Evolutionary conservation across 2,113 vertebrate genomes (phyloP).

Genomic region (Tetrax tetrax): DNA sequence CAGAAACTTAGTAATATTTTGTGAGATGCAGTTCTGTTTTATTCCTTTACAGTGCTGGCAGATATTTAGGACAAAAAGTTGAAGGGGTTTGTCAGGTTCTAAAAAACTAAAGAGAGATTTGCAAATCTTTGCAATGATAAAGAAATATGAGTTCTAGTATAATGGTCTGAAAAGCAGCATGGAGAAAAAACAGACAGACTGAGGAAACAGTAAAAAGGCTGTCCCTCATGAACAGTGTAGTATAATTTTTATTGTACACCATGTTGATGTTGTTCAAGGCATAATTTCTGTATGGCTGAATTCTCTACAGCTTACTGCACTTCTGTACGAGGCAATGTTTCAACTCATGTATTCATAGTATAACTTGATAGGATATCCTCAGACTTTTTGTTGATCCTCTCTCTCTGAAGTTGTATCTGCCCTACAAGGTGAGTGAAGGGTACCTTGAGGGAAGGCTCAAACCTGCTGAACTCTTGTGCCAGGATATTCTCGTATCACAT

Average conservation of each 20-base stretch:
- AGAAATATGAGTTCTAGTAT: not conserved
- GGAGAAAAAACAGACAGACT: not conserved
- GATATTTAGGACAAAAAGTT: slow-evolving; percentile 21
- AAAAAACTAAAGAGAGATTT: not conserved
- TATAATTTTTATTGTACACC: not conserved
- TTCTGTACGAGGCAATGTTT: not conserved
- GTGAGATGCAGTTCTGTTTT: not conserved
- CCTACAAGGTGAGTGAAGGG: not conserved
- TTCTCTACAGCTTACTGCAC: not conserved
- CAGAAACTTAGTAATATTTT: slow-evolving; percentile 37
- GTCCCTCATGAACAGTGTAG: not conserved
- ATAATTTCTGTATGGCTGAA: not conserved
- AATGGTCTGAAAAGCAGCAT: not conserved
- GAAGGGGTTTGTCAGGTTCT: not conserved
- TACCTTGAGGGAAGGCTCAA: not conserved
- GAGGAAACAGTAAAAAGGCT: not conserved
- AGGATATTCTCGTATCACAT: rapidly evolving
- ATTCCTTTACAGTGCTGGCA: not conserved
- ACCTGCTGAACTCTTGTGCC: not conserved
- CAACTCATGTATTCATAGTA: not conserved
- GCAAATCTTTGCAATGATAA: not conserved
- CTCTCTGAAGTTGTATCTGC: not conserved
- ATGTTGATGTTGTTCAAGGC: not conserved
- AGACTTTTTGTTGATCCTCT: not conserved
- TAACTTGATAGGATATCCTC: not conserved